Base-by-base conservation (phyloP, 2,888 invertebrate genomes). In the Protophormia terraenovae region DNA sequence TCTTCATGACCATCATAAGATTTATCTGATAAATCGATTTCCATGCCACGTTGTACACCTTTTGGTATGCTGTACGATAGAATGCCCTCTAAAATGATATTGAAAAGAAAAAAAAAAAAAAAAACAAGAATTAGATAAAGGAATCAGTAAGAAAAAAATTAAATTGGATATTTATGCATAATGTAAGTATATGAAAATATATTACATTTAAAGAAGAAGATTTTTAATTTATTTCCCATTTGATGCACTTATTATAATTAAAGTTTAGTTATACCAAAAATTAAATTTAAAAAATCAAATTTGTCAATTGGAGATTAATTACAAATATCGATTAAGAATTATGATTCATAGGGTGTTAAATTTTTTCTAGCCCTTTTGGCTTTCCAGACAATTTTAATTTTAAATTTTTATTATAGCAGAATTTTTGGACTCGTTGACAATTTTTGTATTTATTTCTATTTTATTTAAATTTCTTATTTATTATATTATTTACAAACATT, bases 51-150 rank as follows among this genome's bases (percentile, higher is more conserved):
- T 84, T 94, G 94, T 83, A 95, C 94, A 88, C 96, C 96, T 92
- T 96, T 95, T 35, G 96, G 96, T 93, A 96, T 95, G 88, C 95
- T 95, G 93, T 97, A 97, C 87, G 96, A 95, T 87, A 96, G 92
- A 83, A 97, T 94, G 72, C 96, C 96, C 90, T 96, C 97, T 97
- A 62, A 47, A 72, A 73, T 41, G 35, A n/a, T n/a, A n/a, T n/a
- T n/a, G n/a, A 72, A 35, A 22, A 35, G 4, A 60, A 19, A 47
- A 5, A 60, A 14, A 47, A 2, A 62, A 47, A 47, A 45, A 27
- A 69, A 29, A 12, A 35, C 1, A 16, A 6, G n/a, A 0, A 45
- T 47, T 35, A 55, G 73, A 80, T 35, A 76, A 76, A 73, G 58
- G 45, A 55, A 69, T 10, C n/a, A n/a, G n/a, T n/a, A n/a, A 35